Base-by-base conservation (phyloP, 1,140 invertebrate genomes). In the Apis cerana region DNA sequence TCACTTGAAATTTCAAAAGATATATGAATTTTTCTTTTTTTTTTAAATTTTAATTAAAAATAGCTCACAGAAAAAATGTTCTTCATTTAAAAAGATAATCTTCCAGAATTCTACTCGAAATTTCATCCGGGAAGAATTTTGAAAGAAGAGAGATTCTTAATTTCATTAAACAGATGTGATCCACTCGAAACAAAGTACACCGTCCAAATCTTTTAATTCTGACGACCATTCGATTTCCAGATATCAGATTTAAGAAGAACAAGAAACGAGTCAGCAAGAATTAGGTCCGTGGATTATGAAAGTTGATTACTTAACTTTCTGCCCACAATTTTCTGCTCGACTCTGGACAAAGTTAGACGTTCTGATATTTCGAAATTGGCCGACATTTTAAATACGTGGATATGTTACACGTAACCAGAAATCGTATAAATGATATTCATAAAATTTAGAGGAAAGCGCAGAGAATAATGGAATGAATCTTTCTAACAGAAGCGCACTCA, bases 241-340 rank as follows among this genome's bases (percentile, higher is more conserved):
- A 43, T 13, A n/a, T 68, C 12, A 68, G 65, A 12, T 48, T 21
- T 43, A 10, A 64, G 17, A 10, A 9, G 19, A 15, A 13, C 11
- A 33, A 33, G 27, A 17, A 21, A 65, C 62, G 27, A 27, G 17
- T 43, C 10, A 19, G 33, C 1, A 43, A 67, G 64, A 67, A 43
- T 67, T 43, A 43, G 33, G 11, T 21, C 64, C 33, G 1, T 21
- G 11, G 19, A 67, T 21, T 43, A 43, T 43, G 11, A 33, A 4
- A 67, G 64, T 43, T 67, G 33, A 43, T 67, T 43, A 43, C n/a
- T n/a, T 43, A 67, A 67, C 64, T 67, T 43, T 67, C 64, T 67
- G 33, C 27, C 33, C 64, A 21, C 64, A 43, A 21, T 67, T 67
- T 67, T 43, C 33, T 7, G 9, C 33, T 43, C 64, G 7, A 33